These are phyloP conservation scores for Mobula birostris DNA, from an alignment of 2,113 vertebrate genomes.

Conservation along the genomic window DNA sequence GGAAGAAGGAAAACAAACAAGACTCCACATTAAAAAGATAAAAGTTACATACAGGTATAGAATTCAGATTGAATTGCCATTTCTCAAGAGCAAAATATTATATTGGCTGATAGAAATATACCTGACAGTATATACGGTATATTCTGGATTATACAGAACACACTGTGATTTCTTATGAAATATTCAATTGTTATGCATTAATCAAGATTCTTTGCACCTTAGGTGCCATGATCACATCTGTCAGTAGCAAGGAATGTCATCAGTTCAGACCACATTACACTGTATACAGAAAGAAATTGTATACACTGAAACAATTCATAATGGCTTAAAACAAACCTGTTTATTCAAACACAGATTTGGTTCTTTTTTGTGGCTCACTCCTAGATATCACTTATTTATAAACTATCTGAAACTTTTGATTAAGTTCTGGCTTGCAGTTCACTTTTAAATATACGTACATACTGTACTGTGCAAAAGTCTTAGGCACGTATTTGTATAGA, in stretches of 20 bases:
- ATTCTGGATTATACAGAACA: background rate
- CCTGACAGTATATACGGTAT: too few species aligned
- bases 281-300: background rate
- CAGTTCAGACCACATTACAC: background rate
- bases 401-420: too few species aligned
- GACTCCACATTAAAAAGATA: slow-evolving; percentile 5
- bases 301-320: background rate
- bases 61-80: background rate
- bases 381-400: too few species aligned
- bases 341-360: background rate
- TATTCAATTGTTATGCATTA: too few species aligned
- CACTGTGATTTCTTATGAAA: background rate
- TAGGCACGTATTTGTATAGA: too few species aligned
- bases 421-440: too few species aligned
- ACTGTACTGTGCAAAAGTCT: too few species aligned
- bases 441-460: too few species aligned
- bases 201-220: background rate
- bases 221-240: background rate
- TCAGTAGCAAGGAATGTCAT: background rate
- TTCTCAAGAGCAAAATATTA: background rate
- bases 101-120: background rate
- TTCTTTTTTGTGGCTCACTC: too few species aligned
- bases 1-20: slow-evolving; percentile 52
- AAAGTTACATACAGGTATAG: background rate
- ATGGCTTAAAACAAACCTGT: background rate